Base-by-base conservation (phyloP, 2,797 vertebrate genomes). In the Coreius guichenoti region DNA sequence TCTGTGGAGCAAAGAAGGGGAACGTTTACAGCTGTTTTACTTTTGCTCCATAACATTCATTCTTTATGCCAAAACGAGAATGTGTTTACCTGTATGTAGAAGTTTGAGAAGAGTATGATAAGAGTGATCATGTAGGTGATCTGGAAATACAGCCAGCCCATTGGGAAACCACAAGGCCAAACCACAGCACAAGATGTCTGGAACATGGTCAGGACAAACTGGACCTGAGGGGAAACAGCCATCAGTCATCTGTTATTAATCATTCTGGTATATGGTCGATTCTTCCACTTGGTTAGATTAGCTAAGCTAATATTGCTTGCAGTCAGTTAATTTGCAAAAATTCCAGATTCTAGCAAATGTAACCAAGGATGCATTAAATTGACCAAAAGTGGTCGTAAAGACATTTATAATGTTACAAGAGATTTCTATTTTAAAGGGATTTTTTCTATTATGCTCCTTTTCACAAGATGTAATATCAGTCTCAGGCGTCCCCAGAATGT, bases 121-220 rank as follows among this genome's bases (percentile, higher is more conserved):
- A 99, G 96, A 9, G 96, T 96, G 89, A 98, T 92, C 96, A 98
- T 97, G 77, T 99, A 99, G 85, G 89, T 92, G 39, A 98, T 98
- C 92, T 98, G 97, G 93, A 99, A 99, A 91, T 95, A 98, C 56
- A 99, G 92, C 98, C 98, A 99, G 0, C 97, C 95, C 56, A 91
- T 94, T 39, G 98, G 97, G 93, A 99, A 98, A 0, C 91, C 91
- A 78, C 98, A 99, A 0, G 96, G 98, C 98, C 97, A 98, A 86
- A 98, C 51, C 83, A 96, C 94, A 8, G 98, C 98, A 36, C 94
- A 97, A 88, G 91, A 92, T 0, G 98, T 98, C 92, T 99, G 98
- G 88, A 94, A 91, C 94, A 97, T 95, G 88, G 98, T 99, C 90
- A 99, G 90, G 86, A 97, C 95, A 90, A 99, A 99, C 93, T 99